These are phyloP conservation scores for Orthonyx spaldingii DNA, from an alignment of 2,113 vertebrate genomes.

Conservation along the genomic window DNA sequence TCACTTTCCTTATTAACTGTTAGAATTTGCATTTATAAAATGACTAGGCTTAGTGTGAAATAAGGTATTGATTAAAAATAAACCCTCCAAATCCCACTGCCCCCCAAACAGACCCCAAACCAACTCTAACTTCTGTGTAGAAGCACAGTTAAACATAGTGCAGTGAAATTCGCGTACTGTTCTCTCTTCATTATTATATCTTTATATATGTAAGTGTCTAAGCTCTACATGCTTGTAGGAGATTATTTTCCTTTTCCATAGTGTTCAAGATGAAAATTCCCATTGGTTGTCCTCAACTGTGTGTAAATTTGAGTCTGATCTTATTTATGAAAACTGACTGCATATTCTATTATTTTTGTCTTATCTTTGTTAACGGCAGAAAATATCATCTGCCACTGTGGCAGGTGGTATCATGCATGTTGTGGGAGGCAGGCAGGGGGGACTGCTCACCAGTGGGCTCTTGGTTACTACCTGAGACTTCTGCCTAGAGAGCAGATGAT, in stretches of 20 bases:
- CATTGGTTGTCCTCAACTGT: neutral
- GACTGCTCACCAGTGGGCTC: neutral
- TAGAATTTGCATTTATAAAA: neutral
- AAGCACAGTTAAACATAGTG: neutral
- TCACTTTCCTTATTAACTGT: neutral
- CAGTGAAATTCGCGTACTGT: neutral
- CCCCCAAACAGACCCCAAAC: neutral
- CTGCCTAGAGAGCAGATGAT: neutral
- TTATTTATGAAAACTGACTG: neutral
- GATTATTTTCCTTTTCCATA: neutral
- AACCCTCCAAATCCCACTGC: neutral
- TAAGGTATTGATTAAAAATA: neutral
- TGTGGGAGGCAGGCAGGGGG: neutral
- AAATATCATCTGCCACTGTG: neutral
- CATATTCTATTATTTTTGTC: neutral
- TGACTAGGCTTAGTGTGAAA: neutral
- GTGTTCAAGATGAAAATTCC: neutral
- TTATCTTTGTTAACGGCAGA: neutral
- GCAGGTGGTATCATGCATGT: rapidly evolving
- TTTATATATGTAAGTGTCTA: neutral
- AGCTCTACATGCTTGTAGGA: neutral
- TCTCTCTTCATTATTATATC: neutral
- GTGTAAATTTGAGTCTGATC: neutral
- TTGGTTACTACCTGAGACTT: neutral
- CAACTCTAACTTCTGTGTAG: neutral